phyloP scores from a whole-genome alignment of 1,140 invertebrate genomes.

The Semibalanus balanoides region DNA sequence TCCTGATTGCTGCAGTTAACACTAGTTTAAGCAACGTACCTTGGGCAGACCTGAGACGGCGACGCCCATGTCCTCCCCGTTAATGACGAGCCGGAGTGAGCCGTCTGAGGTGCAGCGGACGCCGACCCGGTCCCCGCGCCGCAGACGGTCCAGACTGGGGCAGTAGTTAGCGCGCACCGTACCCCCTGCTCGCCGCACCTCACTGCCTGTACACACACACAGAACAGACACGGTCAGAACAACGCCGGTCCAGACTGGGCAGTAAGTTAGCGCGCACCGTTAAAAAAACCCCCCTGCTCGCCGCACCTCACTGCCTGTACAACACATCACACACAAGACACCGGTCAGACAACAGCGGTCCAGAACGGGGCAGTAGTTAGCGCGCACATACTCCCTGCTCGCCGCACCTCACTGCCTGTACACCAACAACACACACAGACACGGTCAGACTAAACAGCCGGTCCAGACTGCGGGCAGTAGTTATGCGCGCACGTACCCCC shows the following conservation, averaged over 20 bases:
- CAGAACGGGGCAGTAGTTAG: slow-evolving; percentile 52
- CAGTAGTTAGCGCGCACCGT: slow-evolving; percentile 40
- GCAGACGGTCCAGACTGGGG: slow-evolving; percentile 61
- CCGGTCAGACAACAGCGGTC: too few species aligned
- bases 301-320: too few species aligned
- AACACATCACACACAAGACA: too few species aligned
- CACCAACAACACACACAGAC: slow-evolving; percentile 26
- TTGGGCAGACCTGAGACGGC: slow-evolving; percentile 58
- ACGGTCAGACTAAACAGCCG: not conserved
- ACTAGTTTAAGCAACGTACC: too few species aligned
- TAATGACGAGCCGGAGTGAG: slow-evolving; percentile 44
- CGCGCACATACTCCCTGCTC: slow-evolving; percentile 37
- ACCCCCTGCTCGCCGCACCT: slow-evolving; percentile 45
- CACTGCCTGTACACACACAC: slow-evolving; percentile 34
- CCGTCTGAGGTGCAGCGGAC: slow-evolving; percentile 34
- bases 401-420: slow-evolving; percentile 42
- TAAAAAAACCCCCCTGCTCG: too few species aligned
- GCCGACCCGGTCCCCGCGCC: slow-evolving; percentile 46
- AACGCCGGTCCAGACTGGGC: not conserved
- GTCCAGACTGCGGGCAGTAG: too few species aligned
- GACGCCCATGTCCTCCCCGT: slow-evolving; percentile 72
- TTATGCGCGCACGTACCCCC: too few species aligned
- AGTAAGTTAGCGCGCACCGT: too few species aligned
- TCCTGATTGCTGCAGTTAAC: too few species aligned
- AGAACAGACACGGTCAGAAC: not conserved